Evolutionary conservation across 2,113 vertebrate genomes (phyloP), one percentile per base, ranked within the genome.

Genomic region (Lagopus leucura): DNA sequence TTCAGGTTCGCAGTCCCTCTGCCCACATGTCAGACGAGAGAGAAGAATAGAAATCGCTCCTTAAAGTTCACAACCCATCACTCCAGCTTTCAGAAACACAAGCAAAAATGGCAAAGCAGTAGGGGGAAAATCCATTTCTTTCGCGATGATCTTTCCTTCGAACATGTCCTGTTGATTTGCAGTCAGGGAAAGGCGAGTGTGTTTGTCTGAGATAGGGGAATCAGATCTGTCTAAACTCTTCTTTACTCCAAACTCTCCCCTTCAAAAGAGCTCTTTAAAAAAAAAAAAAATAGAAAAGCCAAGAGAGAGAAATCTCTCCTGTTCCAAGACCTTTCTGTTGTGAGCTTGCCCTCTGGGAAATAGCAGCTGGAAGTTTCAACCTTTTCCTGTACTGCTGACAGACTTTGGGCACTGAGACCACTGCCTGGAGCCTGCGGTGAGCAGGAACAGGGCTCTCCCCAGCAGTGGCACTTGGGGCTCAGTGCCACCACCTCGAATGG

Each of bases 101-200:
- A 80, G 94, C 84, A 91, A 84, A 92, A 95, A 88, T 66, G 90
- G 94, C 90, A 95, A 92, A 93, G 89, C 92, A 76, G 89, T 73
- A n/a, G 89, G 95, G 93, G 93, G 92, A 92, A 94, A 95, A 95
- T 84, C 94, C 93, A 81, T 92, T 80, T 85, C 92, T 89, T 92
- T 47, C 11, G 34, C 82, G 92, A 65, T 78, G 94, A 88, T 94
- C 93, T 93, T 89, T 93, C 81, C 87, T 54, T 25, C 70, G 78
- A 94, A 95, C 89, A 54, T 30, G 79, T 91, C 93, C 88, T 80
- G 93, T 84, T 86, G 96, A 86, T 97, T 48, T 74, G 89, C 92
- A 88, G 91, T 28, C 84, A 74, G 86, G 91, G 61, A 47, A 63
- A 82, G 91, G 92, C 34, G 8, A 82, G 82, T 13, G 88, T 96